Evolutionary conservation across 2,113 vertebrate genomes (phyloP).

Genomic region (Xiphophorus couchianus): DNA sequence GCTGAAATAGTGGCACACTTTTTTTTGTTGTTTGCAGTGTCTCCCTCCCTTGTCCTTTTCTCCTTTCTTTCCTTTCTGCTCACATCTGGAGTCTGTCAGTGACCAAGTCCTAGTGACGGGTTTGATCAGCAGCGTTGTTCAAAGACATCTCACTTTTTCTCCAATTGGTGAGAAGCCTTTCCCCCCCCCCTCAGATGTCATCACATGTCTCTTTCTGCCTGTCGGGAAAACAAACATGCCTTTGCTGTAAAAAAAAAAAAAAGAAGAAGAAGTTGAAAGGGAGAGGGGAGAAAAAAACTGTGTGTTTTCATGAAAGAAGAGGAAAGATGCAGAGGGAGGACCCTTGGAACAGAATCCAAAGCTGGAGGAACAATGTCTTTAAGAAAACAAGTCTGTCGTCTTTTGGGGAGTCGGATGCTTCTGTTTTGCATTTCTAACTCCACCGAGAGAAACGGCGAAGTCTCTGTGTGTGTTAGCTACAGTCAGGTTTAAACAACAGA

Average conservation of each 20-base stretch:
- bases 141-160: conserved; percentile 57
- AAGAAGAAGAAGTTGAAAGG: conserved; percentile 28
- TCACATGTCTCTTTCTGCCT: conserved; percentile 57
- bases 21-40: conserved; percentile 18
- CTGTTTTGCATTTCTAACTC: conserved; percentile 40
- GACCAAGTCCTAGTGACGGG: conserved; percentile 48
- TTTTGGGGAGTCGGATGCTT: conserved; percentile 30
- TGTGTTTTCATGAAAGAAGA: conserved; percentile 33
- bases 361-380: conserved; percentile 33
- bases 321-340: conserved; percentile 41
- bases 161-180: conserved; percentile 51
- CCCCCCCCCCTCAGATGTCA: conserved; percentile 20
- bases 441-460: conserved; percentile 27
- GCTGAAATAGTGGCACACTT: conserved; percentile 43
- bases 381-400: conserved; percentile 32
- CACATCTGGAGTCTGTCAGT: conserved; percentile 63
- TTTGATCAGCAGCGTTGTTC: conserved; percentile 64
- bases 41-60: conserved; percentile 36
- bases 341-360: conserved; percentile 37
- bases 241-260: conserved; percentile 51
- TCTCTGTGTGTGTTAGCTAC: neutral
- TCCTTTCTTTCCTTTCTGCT: conserved; percentile 18
- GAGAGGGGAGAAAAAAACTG: conserved; percentile 33
- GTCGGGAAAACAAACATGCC: conserved; percentile 66
- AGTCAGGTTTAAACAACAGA: conserved; percentile 33